Conservation (phyloP, 2,888 invertebrate species). For the Acleris emargana region DNA sequence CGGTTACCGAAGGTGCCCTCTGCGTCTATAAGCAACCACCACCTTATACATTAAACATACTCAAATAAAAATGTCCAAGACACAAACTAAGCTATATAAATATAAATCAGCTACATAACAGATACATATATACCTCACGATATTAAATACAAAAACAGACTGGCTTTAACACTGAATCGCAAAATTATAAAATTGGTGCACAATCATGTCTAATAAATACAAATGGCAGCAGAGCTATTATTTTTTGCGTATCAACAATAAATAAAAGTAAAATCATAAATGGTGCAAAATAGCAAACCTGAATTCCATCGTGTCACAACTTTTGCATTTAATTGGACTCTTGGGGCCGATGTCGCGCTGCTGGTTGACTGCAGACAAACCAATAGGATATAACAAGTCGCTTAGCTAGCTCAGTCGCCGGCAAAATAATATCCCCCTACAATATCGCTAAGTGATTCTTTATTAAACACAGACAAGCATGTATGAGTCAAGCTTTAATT, state of each 20-base stretch:
- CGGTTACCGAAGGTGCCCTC: no score
- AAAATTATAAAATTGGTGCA: conserved; percentile 12
- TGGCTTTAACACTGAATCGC: conserved; percentile 15
- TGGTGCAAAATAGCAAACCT: conserved; percentile 50
- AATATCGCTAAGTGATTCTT: conserved; percentile 24
- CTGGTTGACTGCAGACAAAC: conserved; percentile 49
- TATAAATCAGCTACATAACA: background rate
- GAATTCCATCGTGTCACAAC: conserved; percentile 52
- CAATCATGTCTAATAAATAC: conserved; percentile 18
- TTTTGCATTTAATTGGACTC: conserved; percentile 55
- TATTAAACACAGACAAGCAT: conserved; percentile 3
- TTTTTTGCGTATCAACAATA: conserved; percentile 24
- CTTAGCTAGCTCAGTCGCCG: conserved; percentile 38
- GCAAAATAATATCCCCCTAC: conserved; percentile 8
- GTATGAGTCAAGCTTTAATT: conserved; percentile 3
- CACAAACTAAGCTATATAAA: background rate
- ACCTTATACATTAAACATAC: background rate
- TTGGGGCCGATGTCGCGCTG: conserved; percentile 42
- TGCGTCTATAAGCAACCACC: background rate
- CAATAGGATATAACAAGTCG: conserved; percentile 45
- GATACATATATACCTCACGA: conserved; percentile 6
- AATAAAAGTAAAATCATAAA: conserved; percentile 21
- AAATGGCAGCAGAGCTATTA: conserved; percentile 33
- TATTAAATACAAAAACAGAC: conserved; percentile 1
- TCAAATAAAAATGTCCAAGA: background rate